Evolutionary conservation across 2,888 invertebrate genomes (phyloP).

Genomic region (Epistrophella euchroma): DNA sequence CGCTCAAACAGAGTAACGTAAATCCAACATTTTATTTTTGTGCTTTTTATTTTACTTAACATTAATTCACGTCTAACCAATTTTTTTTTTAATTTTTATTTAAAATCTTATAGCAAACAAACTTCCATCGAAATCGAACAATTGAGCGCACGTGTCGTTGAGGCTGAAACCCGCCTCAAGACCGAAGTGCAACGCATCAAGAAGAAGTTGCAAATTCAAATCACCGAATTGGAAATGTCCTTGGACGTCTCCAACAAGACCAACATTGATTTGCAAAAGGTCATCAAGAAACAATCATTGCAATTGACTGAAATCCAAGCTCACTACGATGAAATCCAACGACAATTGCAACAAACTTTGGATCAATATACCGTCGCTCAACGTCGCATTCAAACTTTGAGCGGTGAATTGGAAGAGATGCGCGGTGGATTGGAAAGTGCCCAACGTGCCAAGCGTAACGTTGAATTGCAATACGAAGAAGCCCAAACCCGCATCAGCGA

Average conservation of each 20-base stretch:
- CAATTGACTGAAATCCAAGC: constrained; percentile 96
- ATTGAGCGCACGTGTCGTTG: constrained; percentile 96
- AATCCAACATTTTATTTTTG: neutral
- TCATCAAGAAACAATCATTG: constrained; percentile 98
- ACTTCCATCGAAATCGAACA: constrained; percentile 99
- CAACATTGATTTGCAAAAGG: constrained; percentile 98
- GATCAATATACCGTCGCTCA: constrained; percentile 96
- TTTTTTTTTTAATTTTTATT: neutral
- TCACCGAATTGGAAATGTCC: constrained; percentile 97
- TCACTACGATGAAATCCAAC: constrained; percentile 98
- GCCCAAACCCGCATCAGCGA: constrained; percentile 96
- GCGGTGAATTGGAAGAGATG: constrained; percentile 97
- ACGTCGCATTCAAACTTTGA: constrained; percentile 95
- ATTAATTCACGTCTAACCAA: neutral
- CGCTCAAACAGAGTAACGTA: constrained; percentile 39
- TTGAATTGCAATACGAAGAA: constrained; percentile 96
- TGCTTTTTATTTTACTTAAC: neutral
- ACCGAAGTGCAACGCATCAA: constrained; percentile 98
- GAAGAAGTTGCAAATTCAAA: constrained; percentile 99
- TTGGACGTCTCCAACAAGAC: constrained; percentile 99
- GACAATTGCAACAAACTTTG: constrained; percentile 97
- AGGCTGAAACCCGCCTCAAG: constrained; percentile 98
- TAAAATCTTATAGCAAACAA: constrained; percentile 90
- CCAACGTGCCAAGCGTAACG: constrained; percentile 94
- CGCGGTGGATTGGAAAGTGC: constrained; percentile 96